Base-by-base conservation (phyloP, 2,797 vertebrate genomes). In the Cossypha niveicapilla region DNA sequence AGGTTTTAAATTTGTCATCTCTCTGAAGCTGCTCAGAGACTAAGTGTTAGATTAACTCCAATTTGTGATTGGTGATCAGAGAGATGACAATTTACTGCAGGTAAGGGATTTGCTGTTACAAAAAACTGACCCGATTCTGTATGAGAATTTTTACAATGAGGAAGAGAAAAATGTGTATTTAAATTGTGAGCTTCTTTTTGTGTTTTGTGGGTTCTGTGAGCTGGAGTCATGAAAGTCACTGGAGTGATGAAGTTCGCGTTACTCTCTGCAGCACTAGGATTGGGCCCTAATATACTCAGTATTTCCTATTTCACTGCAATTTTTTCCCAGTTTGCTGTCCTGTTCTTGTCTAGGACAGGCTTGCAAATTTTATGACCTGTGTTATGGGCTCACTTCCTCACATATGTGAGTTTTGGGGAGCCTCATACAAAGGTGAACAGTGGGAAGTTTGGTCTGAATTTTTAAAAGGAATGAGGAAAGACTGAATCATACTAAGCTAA, bases 21-120 rank as follows among this genome's bases (percentile, higher is more conserved):
- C 7, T 51, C 54, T 56, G 62, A 92, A 86, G 66, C 48, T 35
- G 12, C 68, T 91, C 42, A 57, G 86, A 71, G 70, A 76, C 65
- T 76, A 35, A 73, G 23, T 53, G 18, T 75, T 62, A 68, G 63
- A 71, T 60, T 54, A 86, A 83, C 47, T 94, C 45, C 5, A 19
- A 8, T 62, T 51, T 66, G 70, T n/a, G 78, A 56, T 66, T 11
- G 0, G 79, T 54, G 48, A 54, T 72, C 51, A 73, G 42, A 35
- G n/a, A 50, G 25, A 57, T 74, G 35, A 65, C 25, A 42, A 83
- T 83, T 57, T 35, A 91, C 47, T 2, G 3, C 32, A 10, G 32
- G n/a, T 68, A 68, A 88, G 35, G 61, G 63, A 60, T 58, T 53
- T 67, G 42, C 61, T 62, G 8, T 79, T 80, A 39, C 39, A 42